phyloP scores from a whole-genome alignment of 2,113 vertebrate genomes.

The Ctenodactylus gundi region DNA sequence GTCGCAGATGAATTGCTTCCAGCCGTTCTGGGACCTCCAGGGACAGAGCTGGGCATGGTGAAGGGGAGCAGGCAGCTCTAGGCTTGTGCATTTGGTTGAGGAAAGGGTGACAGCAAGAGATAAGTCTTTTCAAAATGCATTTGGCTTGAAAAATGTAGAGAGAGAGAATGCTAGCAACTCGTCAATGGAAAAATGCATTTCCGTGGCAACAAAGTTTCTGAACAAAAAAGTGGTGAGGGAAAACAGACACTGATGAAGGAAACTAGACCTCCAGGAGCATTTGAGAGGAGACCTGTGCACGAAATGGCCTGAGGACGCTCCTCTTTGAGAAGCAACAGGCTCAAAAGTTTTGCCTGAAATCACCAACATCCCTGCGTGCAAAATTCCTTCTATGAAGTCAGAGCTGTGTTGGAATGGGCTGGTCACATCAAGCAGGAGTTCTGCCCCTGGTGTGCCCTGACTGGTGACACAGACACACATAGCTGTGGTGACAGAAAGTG shows the following conservation, averaged over 20 bases:
- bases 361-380: rapidly evolving
- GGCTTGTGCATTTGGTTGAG: background rate
- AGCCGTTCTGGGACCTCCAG: background rate
- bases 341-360: background rate
- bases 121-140: background rate
- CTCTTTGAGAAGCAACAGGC: background rate
- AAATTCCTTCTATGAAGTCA: background rate
- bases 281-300: background rate
- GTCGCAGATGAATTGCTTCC: background rate
- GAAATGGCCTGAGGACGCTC: no score
- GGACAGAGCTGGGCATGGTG: background rate
- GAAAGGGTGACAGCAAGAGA: background rate
- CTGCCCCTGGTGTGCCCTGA: no score
- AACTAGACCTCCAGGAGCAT: background rate
- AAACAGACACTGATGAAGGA: background rate
- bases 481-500: no score
- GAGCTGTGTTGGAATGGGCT: rapidly evolving
- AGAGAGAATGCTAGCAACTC: background rate
- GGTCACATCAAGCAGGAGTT: background rate
- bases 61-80: background rate
- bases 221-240: background rate
- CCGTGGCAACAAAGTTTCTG: background rate
- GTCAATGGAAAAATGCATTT: background rate
- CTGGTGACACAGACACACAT: no score
- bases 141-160: background rate